A percentile compares a stretch with the other conserved stretches of the same genome.
phyloP scores from a whole-genome alignment of 2,113 vertebrate species.

The Gopherus evgoodei region DNA sequence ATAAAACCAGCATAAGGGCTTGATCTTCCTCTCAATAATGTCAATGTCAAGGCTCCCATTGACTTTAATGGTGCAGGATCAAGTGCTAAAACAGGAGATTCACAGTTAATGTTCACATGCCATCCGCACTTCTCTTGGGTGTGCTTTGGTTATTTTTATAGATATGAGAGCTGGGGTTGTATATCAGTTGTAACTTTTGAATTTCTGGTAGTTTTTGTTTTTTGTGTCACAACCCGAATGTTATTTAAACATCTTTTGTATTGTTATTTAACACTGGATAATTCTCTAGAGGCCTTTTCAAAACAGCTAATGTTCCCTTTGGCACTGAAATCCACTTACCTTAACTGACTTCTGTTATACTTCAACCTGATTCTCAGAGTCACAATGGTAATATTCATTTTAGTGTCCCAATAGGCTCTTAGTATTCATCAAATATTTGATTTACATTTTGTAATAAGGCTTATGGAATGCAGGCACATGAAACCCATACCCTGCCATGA shows the following conservation, averaged over 20 bases:
- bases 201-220: constrained; percentile 52
- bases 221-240: constrained; percentile 38
- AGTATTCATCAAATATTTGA: constrained; percentile 88
- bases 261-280: constrained; percentile 62
- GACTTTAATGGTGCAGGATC: background rate
- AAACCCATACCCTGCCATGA: constrained; percentile 78
- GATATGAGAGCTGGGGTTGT: background rate
- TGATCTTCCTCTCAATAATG: background rate
- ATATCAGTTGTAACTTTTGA: background rate
- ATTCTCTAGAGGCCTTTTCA: constrained; percentile 69
- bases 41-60: background rate
- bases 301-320: constrained; percentile 81
- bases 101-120: background rate
- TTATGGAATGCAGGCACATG: constrained; percentile 80
- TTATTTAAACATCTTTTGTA: constrained; percentile 71
- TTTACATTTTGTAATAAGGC: constrained; percentile 84
- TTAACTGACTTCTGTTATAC: constrained; percentile 82
- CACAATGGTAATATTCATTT: constrained; percentile 80
- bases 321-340: constrained; percentile 80
- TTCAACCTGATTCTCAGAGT: constrained; percentile 79
- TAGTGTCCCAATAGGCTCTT: constrained; percentile 79
- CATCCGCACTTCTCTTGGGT: background rate
- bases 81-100: background rate
- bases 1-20: background rate
- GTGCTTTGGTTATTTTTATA: background rate